Conservation (phyloP, 2,888 invertebrate species). For the Aspidiotus destructor region DNA sequence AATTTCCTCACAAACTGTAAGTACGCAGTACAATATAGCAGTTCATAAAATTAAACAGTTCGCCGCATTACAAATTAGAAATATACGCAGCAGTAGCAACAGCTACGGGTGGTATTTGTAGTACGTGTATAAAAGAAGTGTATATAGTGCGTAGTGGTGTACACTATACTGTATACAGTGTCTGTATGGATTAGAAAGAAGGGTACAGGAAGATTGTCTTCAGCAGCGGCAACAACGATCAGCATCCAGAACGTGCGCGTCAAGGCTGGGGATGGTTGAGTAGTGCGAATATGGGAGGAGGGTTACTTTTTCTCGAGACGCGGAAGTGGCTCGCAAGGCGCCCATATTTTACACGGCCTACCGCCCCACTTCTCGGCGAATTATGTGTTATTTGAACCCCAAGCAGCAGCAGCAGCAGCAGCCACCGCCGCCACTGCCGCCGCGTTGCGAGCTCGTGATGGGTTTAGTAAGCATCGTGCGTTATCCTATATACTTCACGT, state of each 20-base stretch:
- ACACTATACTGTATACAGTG: no score
- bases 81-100: not conserved
- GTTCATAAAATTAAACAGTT: constrained; percentile 30
- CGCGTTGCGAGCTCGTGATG: not conserved
- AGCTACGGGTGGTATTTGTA: not conserved
- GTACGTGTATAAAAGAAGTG: not conserved
- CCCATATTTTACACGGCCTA: constrained; percentile 24
- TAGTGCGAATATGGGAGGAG: no score
- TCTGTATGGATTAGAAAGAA: no score
- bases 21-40: constrained; percentile 9
- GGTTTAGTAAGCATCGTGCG: constrained; percentile 3
- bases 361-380: constrained; percentile 11
- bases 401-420: no score
- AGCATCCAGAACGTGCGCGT: no score
- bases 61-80: constrained; percentile 31
- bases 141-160: not conserved
- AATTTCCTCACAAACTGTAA: no score
- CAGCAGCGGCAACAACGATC: no score
- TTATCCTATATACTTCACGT: not conserved
- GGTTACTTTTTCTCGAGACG: no score
- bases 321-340: not conserved
- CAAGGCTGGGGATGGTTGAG: not conserved
- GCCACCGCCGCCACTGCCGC: no score
- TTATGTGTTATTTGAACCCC: no score
- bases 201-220: no score